Base-by-base conservation (phyloP, 2,797 vertebrate genomes). In the Mormyrops attenuatus region DNA sequence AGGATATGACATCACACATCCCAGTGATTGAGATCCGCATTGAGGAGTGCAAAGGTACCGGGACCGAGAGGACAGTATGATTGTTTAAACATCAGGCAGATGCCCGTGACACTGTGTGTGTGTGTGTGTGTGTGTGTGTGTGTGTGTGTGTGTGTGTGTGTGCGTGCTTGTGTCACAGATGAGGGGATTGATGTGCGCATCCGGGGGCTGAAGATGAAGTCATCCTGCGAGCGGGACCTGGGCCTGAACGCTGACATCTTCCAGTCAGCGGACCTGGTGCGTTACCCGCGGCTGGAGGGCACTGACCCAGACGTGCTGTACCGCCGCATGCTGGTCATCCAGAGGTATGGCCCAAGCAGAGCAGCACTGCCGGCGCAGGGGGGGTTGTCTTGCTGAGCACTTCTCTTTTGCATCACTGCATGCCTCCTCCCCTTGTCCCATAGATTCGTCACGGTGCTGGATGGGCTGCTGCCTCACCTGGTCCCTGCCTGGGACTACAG, bases 401-500 rank as follows among this genome's bases (percentile, higher is more conserved):
- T 8, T 84, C 7, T n/a, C 20, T 15, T n/a, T n/a, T 2, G 8
- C 47, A 0, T 49, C 47, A 49, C 38, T 84, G 7, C 44, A 49
- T 15, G n/a, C 1, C 30, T 22, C n/a, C n/a, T 53, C 5, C 5
- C 3, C 22, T 86, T 53, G n/a, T 7, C 53, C 77, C 90, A n/a
- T 93, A 99, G 98, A 95, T 99, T 99, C 91, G 97, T 99, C 93
- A 96, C 96, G 90, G 95, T 99, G 53, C 93, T 99, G 90, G 98
- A 99, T 93, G 96, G 95, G 52, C 96, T 98, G 41, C 93, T 99
- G 89, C 97, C 97, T 91, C 97, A 99, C 92, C 93, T 99, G 90
- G 95, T 99, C 22, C 98, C 98, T 5, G 97, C 98, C 88, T 99
- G 98, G 98, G 98, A 99, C 91, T 97, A 98, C 93, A 98, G 98